Percentiles rank a stretch among this genome's conserved stretches.
These are phyloP conservation scores for Aspiorhynchus laticeps DNA, from an alignment of 2,113 vertebrate species.

Conservation along the genomic window DNA sequence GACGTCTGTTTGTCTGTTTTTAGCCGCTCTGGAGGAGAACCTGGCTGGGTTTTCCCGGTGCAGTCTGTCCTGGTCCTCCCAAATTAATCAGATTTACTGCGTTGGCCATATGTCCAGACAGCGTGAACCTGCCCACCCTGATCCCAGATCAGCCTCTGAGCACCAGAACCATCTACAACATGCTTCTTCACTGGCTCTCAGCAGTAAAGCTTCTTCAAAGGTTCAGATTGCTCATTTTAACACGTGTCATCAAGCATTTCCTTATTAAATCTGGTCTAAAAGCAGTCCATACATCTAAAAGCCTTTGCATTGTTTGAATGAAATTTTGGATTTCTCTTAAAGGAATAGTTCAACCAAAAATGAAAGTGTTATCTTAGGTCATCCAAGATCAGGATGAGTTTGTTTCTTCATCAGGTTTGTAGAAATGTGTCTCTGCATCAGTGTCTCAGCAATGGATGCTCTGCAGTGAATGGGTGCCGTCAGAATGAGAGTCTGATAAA, in stretches of 20 bases:
- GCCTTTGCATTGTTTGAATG: no score
- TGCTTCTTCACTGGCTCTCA: neutral
- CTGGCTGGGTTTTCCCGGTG: slow-evolving; percentile 74
- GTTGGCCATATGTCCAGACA: slow-evolving; percentile 78
- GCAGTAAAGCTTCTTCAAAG: neutral
- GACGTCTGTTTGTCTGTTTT: slow-evolving; percentile 72
- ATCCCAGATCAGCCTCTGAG: slow-evolving; percentile 11
- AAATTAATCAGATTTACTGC: slow-evolving; percentile 79
- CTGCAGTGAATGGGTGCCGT: neutral
- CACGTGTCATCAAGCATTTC: no score
- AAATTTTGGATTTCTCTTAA: neutral
- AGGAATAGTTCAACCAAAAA: neutral
- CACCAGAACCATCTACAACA: neutral
- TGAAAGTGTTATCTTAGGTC: neutral
- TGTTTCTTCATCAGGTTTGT: neutral
- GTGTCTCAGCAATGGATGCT: neutral
- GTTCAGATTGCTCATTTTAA: no score
- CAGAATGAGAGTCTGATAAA: neutral
- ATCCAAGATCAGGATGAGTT: neutral
- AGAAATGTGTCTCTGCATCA: neutral
- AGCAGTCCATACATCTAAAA: no score
- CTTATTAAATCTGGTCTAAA: no score
- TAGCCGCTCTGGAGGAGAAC: slow-evolving; percentile 68
- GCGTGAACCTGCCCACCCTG: slow-evolving; percentile 53
- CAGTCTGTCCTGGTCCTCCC: slow-evolving; percentile 73